These are phyloP conservation scores for Cercocebus atys DNA, from an alignment of 2,113 vertebrate genomes.

Conservation along the genomic window DNA sequence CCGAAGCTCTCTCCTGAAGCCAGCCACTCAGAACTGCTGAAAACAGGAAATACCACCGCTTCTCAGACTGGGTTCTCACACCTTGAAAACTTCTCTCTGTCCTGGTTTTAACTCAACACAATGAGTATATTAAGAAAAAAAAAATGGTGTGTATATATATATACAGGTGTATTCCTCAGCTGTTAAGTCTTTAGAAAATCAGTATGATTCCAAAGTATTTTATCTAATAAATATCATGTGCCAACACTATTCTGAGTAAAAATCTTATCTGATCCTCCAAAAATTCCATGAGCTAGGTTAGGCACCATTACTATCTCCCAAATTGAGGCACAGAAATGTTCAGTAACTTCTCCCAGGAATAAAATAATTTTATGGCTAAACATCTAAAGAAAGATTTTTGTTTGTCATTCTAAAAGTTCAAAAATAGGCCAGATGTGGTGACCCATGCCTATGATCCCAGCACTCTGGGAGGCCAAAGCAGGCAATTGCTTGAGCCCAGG, in stretches of 20 bases:
- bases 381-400: not conserved
- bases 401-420: not conserved
- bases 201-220: not conserved
- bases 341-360: not conserved
- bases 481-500: not conserved
- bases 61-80: not conserved
- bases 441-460: no score
- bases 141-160: not conserved
- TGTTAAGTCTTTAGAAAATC: constrained; percentile 17
- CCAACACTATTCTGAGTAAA: not conserved
- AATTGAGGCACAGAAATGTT: not conserved
- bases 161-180: not conserved
- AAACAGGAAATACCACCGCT: not conserved
- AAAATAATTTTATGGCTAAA: not conserved
- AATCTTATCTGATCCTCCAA: not conserved
- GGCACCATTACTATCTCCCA: not conserved
- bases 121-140: not conserved
- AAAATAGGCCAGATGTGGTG: not conserved
- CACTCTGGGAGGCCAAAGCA: not conserved
- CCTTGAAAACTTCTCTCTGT: not conserved
- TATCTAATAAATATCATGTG: not conserved
- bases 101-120: not conserved
- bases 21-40: not conserved
- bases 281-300: not conserved
- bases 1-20: not conserved